Base-by-base conservation (phyloP, 2,113 vertebrate species). In the Perca schrenkii region DNA sequence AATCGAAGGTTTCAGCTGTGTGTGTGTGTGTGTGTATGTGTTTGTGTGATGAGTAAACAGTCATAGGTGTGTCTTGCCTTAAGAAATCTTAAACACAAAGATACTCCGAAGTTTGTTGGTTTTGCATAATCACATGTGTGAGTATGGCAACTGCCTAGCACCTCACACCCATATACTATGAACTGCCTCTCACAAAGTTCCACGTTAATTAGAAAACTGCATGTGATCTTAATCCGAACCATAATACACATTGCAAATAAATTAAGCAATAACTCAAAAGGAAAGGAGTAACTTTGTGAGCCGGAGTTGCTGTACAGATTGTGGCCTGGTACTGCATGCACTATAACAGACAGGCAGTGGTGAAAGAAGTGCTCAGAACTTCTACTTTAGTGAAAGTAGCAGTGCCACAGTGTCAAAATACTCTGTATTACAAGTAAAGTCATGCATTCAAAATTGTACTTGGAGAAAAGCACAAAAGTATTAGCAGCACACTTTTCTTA, bases 71-170 rank as follows among this genome's bases (percentile, higher is more conserved):
- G 63, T 60, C 69, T 60, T 50, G 21, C 28, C 22, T 53, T 7
- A 34, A 58, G 17, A 43, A 57, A 64, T 28, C 16, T 61, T 49
- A 43, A 49, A 21, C 21, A 75, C 10, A 13, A 19, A 40, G 67
- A 56, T 16, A 56, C 34, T 63, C 57, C 54, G 28, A 58, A 4
- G 54, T 28, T 6, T 56, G n/a, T 76, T 74, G 63, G 57, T 68
- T 69, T 61, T 34, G 16, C 19, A 6, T 31, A 13, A 19, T 8
- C 10, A 40, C 8, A 2, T 8, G 36, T 40, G 17, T 65, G 63
- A 49, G 10, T 7, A 6, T 47, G 60, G 6, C 22, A 49, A 34
- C 17, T 43, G 19, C 64, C 8, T 11, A 2, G 1, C 25, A 36
- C 4, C 34, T 57, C 43, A 68, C 43, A 73, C 43, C 53, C 40